Evolutionary conservation across 1,140 invertebrate species (phyloP), one percentile per base, ranked within the genome.

Genomic region (Drosophila nigrodunni): DNA sequence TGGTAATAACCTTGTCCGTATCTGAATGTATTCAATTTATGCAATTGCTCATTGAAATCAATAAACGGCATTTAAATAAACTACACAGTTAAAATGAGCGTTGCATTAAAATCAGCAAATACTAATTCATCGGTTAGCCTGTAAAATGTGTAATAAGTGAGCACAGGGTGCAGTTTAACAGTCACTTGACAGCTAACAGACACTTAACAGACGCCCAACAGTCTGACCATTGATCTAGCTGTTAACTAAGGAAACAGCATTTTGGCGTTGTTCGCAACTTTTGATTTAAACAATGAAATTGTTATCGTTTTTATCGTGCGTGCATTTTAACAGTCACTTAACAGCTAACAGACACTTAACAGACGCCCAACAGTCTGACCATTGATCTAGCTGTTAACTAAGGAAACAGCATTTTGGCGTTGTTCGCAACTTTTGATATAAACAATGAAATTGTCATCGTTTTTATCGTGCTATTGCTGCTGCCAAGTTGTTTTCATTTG

Each of bases 251-350:
- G 3, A 0, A 1, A 35, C 58, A 54, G 41, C 47, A 66, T 39
- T 41, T 52, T 39, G 13, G 8, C 18, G n/a, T 37, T 30, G 59
- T 68, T 76, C 54, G 67, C 64, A 65, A 66, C 69, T 80, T 74
- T 89, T 83, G 77, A 80, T 88, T 88, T 83, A 88, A 88, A 83
- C 83, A 88, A 88, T 80, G 57, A 80, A 74, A 89, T 83, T 77
- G 80, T 77, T 67, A 76, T 67, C 70, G 74, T 46, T 68, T 67
- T 67, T 60, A 18, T 52, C 65, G 47, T 68, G 46, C 54, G 58
- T n/a, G n/a, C n/a, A n/a, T n/a, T n/a, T n/a, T n/a, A n/a, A n/a
- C n/a, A n/a, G 46, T 9, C 18, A 21, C 15, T 49, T 49, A 49
- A 49, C 46, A 49, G 15, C 9, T 49, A 21, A 49, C 46, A 49